Evolutionary conservation across 2,113 vertebrate species (phyloP).

Genomic region (Urocynchramus pylzowi): DNA sequence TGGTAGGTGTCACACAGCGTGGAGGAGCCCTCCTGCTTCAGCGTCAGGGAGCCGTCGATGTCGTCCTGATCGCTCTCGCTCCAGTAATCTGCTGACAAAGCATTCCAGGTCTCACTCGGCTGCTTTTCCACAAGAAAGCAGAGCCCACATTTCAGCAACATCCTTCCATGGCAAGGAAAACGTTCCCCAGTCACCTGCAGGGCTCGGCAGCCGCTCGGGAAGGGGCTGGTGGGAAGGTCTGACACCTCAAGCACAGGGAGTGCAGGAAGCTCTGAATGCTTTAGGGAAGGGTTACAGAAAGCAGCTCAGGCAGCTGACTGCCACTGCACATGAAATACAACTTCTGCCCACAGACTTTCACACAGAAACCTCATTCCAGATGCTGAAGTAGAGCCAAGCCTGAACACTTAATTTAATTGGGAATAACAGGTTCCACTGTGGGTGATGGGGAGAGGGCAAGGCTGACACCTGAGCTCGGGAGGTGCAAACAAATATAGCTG

Average conservation of each 20-base stretch:
- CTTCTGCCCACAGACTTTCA: not conserved
- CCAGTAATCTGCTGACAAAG: constrained; percentile 85
- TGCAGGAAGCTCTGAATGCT: not conserved
- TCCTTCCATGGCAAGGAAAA: not conserved
- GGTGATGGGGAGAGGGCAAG: not conserved
- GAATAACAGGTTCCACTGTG: not conserved
- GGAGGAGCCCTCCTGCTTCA: constrained; percentile 86
- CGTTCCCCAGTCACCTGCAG: not conserved
- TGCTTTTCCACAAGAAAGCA: not conserved
- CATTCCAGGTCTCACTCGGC: not conserved
- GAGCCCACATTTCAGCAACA: not conserved
- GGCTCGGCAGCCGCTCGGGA: not conserved
- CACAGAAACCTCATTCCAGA: not conserved
- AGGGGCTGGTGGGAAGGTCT: not conserved
- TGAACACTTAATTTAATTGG: not conserved
- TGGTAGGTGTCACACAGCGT: constrained; percentile 82
- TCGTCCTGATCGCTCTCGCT: constrained; percentile 94
- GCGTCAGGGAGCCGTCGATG: constrained; percentile 83
- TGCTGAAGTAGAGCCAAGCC: not conserved
- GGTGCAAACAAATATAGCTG: not conserved
- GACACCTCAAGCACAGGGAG: not conserved
- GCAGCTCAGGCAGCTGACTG: not conserved
- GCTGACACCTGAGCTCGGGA: not conserved
- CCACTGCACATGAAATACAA: not conserved
- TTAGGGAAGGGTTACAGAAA: not conserved